Evolutionary conservation across 37 sponge, comb jelly and placozoan species (phyloP), one percentile per base, ranked within the genome.

Genomic region (Corticium candelabrum): DNA sequence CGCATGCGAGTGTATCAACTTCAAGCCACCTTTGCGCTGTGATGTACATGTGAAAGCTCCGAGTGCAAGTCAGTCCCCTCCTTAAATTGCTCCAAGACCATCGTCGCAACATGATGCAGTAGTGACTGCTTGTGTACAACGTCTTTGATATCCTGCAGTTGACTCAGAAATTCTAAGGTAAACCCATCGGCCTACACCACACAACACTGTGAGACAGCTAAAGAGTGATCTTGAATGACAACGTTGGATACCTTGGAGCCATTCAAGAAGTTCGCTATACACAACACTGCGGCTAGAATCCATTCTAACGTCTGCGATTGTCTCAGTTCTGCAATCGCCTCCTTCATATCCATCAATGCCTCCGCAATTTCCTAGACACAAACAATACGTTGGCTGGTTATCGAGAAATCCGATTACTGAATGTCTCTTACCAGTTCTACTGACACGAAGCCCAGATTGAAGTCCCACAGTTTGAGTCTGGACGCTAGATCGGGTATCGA

Each of bases 91-190:
- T 89, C 85, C 67, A 89, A 80, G 76, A 91, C 85, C 77, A 95
- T 86, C n/a, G 81, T 84, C 38, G 89, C 90, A 43, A 95, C 70
- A 81, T 95, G 96, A 40, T 81, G 74, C 74, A 95, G 72, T 31
- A 95, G 85, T 2, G 96, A 79, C 7, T 83, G 83, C 68, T 91
- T 95, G 76, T 89, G 85, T 1, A 89, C 85, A 29, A 87, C 91
- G 90, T 95, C 96, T 84, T 95, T 95, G 50, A 95, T 93, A 73
- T 89, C 90, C 0, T 69, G 76, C 69, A 95, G 76, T 34, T 89
- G 84, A 34, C 74, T 70, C 62, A 95, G 84, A 57, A 87, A 95
- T 43, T 84, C 77, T 38, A 95, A 39, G 80, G 88, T 85, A 80
- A 95, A 95, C 7, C 93, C 96, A 37, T 89, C 93, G 34, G 35